phyloP scores from a whole-genome alignment of 2,888 invertebrate genomes.

The Linnaemya vulpina region DNA sequence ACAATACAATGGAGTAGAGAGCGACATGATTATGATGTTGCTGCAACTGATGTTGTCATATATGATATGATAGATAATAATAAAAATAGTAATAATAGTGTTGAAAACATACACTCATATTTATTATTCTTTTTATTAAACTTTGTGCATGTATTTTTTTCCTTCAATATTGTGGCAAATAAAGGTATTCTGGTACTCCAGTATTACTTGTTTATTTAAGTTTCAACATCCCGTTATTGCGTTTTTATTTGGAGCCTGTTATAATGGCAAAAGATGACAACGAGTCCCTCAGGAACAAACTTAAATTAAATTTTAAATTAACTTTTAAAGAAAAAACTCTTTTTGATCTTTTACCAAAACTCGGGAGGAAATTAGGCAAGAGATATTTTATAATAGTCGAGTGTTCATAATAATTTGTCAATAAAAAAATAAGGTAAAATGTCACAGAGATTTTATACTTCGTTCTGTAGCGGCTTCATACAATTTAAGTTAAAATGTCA shows the following conservation, averaged over 20 bases:
- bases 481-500: conserved; percentile 67
- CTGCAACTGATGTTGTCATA: conserved; percentile 65
- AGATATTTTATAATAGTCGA: no score
- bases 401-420: no score
- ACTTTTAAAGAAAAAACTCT: no score
- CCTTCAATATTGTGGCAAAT: not conserved
- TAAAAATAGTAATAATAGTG: conserved; percentile 50
- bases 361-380: no score
- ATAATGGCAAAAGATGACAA: conserved; percentile 4
- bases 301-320: conserved; percentile 9
- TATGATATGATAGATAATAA: conserved; percentile 55
- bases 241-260: conserved; percentile 16
- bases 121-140: conserved; percentile 33
- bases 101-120: conserved; percentile 40
- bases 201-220: conserved; percentile 14
- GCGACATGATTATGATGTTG: conserved; percentile 41
- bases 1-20: conserved; percentile 50
- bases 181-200: not conserved
- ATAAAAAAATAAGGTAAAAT: no score
- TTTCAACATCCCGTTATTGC: conserved; percentile 25
- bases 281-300: not conserved
- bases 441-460: conserved; percentile 10
- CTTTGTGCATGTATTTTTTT: conserved; percentile 9
- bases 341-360: no score
- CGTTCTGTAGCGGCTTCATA: conserved; percentile 61